phyloP scores from a whole-genome alignment of 2,113 vertebrate species.

The Sakesphorus luctuosus region DNA sequence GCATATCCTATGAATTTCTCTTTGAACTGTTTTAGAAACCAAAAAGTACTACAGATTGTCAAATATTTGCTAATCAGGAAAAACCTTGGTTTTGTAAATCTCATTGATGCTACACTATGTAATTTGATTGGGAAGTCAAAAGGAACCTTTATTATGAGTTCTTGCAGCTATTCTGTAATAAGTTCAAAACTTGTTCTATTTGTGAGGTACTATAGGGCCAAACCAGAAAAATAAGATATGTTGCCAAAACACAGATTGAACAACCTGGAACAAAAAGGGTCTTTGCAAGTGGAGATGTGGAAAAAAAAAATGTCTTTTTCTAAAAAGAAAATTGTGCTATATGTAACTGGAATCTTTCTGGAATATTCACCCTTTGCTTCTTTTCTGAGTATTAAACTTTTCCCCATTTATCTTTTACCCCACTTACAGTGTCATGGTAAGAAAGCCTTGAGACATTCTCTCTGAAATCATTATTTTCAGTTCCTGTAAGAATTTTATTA shows the following conservation, averaged over 20 bases:
- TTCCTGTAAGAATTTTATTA: neutral
- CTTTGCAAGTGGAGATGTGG: neutral
- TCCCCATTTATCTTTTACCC: neutral
- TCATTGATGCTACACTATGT: neutral
- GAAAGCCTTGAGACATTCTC: neutral
- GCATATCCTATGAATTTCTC: neutral
- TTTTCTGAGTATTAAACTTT: neutral
- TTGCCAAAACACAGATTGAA: neutral
- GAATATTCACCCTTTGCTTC: neutral
- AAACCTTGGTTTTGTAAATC: neutral
- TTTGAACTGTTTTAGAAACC: neutral
- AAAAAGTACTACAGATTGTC: neutral
- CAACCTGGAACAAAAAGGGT: neutral
- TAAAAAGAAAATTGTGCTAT: neutral
- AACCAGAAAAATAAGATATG: neutral
- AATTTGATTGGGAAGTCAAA: neutral
- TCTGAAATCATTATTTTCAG: neutral
- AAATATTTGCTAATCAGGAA: neutral
- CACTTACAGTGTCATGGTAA: neutral
- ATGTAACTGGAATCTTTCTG: neutral
- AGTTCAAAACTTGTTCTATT: neutral
- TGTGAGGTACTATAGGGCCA: neutral
- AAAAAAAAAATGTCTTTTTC: neutral
- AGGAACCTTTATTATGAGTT: neutral
- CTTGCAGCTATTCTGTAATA: neutral